Conservation (phyloP, 2,797 vertebrate genomes). For the Chaetodon trifasciatus region DNA sequence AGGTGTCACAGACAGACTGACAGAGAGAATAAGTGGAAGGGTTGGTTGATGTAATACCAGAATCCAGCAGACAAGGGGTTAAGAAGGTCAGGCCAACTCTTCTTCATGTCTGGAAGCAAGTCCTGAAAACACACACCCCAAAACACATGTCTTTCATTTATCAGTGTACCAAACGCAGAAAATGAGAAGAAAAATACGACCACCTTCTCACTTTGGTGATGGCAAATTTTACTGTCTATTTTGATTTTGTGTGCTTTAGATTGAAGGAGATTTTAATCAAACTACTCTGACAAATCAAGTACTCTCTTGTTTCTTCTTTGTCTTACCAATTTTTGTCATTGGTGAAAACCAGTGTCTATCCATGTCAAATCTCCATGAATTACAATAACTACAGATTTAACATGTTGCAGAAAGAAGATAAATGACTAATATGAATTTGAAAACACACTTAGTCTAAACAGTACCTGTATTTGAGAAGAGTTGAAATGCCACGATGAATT, state of each 20-base stretch:
- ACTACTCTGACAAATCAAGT: neutral
- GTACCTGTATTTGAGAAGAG: slow-evolving; percentile 83
- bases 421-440: neutral
- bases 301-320: neutral
- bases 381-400: neutral
- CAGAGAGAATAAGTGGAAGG: neutral
- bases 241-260: neutral
- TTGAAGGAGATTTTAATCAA: neutral
- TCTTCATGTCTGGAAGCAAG: slow-evolving; percentile 85
- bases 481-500: slow-evolving; percentile 88
- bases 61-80: slow-evolving; percentile 69
- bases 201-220: neutral
- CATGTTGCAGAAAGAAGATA: neutral
- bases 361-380: neutral
- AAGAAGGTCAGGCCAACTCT: slow-evolving; percentile 85
- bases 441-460: neutral
- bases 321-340: neutral
- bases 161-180: neutral
- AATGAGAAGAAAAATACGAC: neutral
- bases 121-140: slow-evolving; percentile 76
- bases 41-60: slow-evolving; percentile 75
- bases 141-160: neutral
- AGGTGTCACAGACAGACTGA: neutral
- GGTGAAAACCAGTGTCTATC: neutral
- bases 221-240: neutral